phyloP scores from a whole-genome alignment of 2,113 vertebrate genomes.

The Scalopus aquaticus region DNA sequence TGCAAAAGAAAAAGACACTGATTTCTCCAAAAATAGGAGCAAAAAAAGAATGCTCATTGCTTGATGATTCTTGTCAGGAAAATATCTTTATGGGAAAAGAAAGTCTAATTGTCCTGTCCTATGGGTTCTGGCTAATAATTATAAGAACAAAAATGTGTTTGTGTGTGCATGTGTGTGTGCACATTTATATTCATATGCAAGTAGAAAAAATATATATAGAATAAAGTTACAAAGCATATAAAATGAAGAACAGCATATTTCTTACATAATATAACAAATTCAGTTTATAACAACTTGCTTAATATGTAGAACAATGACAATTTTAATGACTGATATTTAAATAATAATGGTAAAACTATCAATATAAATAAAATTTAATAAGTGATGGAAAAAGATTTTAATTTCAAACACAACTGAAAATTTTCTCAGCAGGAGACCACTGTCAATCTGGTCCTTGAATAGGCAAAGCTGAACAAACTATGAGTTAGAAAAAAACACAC shows the following conservation, averaged over 20 bases:
- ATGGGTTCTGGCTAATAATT: background rate
- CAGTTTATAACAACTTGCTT: background rate
- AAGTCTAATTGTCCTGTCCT: background rate
- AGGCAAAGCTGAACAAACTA: background rate
- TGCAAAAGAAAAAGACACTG: background rate
- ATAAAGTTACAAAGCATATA: background rate
- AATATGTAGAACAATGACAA: background rate
- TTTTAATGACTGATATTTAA: background rate
- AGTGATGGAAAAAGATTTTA: background rate
- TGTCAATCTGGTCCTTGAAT: conserved; percentile 26
- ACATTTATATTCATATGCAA: background rate
- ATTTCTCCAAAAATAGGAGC: background rate
- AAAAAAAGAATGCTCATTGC: background rate
- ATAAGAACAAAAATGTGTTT: background rate
- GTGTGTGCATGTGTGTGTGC: background rate
- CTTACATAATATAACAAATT: background rate
- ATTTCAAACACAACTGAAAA: conserved; percentile 41
- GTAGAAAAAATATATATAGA: background rate
- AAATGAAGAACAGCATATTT: background rate
- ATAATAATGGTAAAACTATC: background rate
- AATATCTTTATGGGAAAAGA: background rate
- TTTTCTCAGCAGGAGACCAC: conserved; percentile 23
- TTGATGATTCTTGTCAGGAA: background rate
- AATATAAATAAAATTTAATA: background rate
- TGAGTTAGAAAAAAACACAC: conserved; percentile 18